phyloP scores from a whole-genome alignment of 2,888 invertebrate species.

The Cheilosia scutellata region DNA sequence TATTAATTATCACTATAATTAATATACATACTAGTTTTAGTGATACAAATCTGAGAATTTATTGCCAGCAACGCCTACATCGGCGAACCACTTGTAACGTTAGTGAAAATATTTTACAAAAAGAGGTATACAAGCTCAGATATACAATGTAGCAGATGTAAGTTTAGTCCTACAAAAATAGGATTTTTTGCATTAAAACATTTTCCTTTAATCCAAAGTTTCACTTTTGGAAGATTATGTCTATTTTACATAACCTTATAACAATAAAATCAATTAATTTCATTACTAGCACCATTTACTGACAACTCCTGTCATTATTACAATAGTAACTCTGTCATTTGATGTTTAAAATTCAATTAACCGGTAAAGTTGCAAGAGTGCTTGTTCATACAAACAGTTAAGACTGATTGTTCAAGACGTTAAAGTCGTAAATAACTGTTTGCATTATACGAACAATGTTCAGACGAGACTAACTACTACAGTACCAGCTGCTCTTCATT shows the following conservation, averaged over 20 bases:
- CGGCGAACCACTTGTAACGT: too few species aligned
- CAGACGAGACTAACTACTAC: neutral
- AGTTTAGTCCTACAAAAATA: too few species aligned
- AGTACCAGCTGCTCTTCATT: neutral
- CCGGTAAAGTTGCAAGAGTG: neutral
- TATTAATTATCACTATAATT: too few species aligned
- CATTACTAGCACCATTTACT: conserved; percentile 21
- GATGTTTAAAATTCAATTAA: conserved; percentile 25
- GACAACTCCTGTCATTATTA: conserved; percentile 5
- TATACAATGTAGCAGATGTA: too few species aligned
- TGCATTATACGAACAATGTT: neutral
- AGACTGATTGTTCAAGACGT: neutral
- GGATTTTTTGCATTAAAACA: too few species aligned
- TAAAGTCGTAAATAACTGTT: neutral
- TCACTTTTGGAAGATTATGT: too few species aligned
- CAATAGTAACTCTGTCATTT: neutral
- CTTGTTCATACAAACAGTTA: neutral
- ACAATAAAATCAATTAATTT: conserved; percentile 24
- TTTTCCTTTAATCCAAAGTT: too few species aligned
- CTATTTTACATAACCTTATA: neutral
- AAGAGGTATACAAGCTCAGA: too few species aligned
- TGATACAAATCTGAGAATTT: too few species aligned
- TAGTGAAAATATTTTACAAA: too few species aligned
- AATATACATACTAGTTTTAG: too few species aligned
- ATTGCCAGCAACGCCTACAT: too few species aligned